Evolutionary conservation across 2,113 vertebrate genomes (phyloP), one percentile per base, ranked within the genome.

Genomic region (Fregata magnificens): DNA sequence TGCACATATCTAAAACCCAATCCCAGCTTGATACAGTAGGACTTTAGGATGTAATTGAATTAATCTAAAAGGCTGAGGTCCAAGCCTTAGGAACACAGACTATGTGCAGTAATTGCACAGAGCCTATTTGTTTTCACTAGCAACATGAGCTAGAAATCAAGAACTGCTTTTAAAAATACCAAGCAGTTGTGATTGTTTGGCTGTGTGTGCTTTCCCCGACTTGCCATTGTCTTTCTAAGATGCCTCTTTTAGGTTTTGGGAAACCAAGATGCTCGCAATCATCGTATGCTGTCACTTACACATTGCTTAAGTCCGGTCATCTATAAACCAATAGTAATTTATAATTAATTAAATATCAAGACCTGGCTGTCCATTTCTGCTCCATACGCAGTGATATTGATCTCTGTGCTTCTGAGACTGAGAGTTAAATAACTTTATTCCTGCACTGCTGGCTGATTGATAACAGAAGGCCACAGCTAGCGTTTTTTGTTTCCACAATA

Each of bases 401-500:
- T 94, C 38, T 36, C 29, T 29, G n/a, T 47, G 56, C n/a, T 49
- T 70, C 11, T 66, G 66, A 82, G 62, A 36, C 9, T 9, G 69
- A 65, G 86, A 59, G 87, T 82, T 91, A 94, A 38, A 84, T 36
- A 74, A 93, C 38, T 95, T 40, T 14, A 45, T 69, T 95, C 76
- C 87, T 42, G 16, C 7, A 4, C 47, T 42, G 36, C 69, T 24
- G 61, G 80, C 70, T 97, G 97, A 97, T 96, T 86, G 96, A 95
- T 97, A 91, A 80, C 71, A 93, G 96, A 87, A 94, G 90, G 94
- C 80, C 50, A 31, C 6, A 15, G 74, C 52, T 16, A 78, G 93
- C 16, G 28, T 20, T 88, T 94, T 95, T 94, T 92, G 86, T 96
- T 96, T 96, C 94, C 94, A 91, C 94, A 97, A 97, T 83, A 88